Conservation (phyloP, 2,797 vertebrate species). For the Uromys caudimaculatus region DNA sequence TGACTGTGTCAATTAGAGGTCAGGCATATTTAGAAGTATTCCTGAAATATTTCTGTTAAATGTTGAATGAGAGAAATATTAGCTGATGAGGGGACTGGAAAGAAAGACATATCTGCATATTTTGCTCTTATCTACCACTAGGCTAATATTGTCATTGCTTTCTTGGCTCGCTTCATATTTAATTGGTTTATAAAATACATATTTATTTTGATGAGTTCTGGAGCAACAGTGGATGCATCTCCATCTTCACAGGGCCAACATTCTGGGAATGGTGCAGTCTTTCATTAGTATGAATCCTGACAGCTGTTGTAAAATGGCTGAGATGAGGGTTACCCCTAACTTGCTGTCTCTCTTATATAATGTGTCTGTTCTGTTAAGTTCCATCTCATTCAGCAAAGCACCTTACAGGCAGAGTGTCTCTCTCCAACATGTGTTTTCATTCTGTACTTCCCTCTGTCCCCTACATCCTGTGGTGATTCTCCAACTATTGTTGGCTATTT, state of each 20-base stretch:
- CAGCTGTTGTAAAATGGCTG: neutral
- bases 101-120: neutral
- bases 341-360: neutral
- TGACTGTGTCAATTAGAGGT: neutral
- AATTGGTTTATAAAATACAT: neutral
- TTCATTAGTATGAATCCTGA: neutral
- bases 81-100: neutral
- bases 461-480: neutral
- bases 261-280: neutral
- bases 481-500: neutral
- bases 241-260: neutral
- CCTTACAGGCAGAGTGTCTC: neutral
- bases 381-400: neutral
- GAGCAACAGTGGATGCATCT: neutral
- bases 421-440: constrained; percentile 34
- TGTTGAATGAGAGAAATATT: constrained; percentile 20
- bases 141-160: neutral
- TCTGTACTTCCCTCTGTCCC: neutral
- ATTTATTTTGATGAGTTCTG: constrained; percentile 8
- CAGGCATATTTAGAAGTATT: neutral
- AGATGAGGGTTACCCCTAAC: neutral
- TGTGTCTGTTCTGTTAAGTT: neutral
- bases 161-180: neutral
- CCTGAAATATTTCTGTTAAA: neutral
- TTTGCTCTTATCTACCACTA: neutral